Evolutionary conservation across 2,888 invertebrate species (phyloP).

Genomic region (Pachydiplax longipennis): DNA sequence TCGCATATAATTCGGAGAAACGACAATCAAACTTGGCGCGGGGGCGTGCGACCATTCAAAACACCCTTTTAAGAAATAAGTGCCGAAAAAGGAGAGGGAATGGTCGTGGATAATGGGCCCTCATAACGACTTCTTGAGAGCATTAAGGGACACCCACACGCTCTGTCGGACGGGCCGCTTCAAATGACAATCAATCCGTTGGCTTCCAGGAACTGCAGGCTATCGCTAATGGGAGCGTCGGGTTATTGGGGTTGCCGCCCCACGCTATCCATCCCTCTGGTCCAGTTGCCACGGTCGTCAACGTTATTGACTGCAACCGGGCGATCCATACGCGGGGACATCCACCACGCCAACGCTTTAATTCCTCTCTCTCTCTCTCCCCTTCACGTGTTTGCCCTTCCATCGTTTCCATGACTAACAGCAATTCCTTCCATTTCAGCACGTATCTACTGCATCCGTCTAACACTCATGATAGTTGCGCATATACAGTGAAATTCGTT

Average conservation of each 20-base stretch:
- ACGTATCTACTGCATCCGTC: too few relatives aligned
- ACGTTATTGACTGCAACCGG: conserved; percentile 39
- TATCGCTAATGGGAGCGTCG: conserved; percentile 21
- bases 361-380: neutral
- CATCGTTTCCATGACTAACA: too few relatives aligned
- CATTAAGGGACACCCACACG: conserved; percentile 32
- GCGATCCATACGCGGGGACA: conserved; percentile 28
- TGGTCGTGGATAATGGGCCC: neutral
- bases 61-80: neutral
- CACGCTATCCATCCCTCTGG: conserved; percentile 4
- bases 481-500: too few relatives aligned
- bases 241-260: conserved; percentile 37
- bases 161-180: conserved; percentile 7
- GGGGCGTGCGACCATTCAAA: neutral
- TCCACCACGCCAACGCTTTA: neutral
- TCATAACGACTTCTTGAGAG: conserved; percentile 15
- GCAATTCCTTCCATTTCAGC: too few relatives aligned
- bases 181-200: conserved; percentile 32
- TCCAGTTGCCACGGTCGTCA: conserved; percentile 41
- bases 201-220: conserved; percentile 4
- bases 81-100: neutral
- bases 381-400: neutral
- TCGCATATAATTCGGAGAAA: too few relatives aligned
- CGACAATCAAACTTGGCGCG: neutral
- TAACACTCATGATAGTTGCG: too few relatives aligned